Evolutionary conservation across 23 tunicate genomes (phyloP).

Genomic region (Phallusia fumigata): DNA sequence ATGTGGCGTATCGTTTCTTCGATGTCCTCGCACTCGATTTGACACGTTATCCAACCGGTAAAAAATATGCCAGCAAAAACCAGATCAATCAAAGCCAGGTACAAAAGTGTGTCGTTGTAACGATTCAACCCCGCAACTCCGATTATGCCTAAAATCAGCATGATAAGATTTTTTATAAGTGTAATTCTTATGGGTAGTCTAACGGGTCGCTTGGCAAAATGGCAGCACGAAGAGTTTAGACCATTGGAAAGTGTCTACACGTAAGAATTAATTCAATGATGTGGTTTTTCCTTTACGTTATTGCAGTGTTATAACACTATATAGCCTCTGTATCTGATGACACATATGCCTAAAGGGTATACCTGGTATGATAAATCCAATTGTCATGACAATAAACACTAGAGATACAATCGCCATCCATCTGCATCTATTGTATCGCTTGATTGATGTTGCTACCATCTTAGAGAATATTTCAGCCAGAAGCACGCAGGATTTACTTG

Average conservation of each 20-base stretch:
- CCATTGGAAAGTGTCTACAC: too few relatives aligned
- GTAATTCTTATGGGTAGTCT: too few relatives aligned
- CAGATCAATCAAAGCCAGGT: conserved; percentile 55
- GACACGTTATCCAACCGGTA: conserved; percentile 69
- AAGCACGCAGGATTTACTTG: not conserved
- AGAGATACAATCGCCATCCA: conserved; percentile 56
- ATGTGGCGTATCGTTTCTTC: conserved; percentile 21
- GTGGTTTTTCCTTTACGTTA: too few relatives aligned
- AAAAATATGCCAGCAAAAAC: conserved; percentile 71
- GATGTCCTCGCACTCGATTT: conserved; percentile 59
- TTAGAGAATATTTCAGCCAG: not conserved
- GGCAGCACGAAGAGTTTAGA: too few relatives aligned
- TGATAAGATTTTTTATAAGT: too few relatives aligned
- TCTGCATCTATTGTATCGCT: conserved; percentile 53
- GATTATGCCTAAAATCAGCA: conserved; percentile 41
- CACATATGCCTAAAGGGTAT: too few relatives aligned
- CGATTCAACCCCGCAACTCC: conserved; percentile 60
- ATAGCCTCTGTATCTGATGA: too few relatives aligned
- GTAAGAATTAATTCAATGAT: too few relatives aligned
- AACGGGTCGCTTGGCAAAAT: too few relatives aligned
- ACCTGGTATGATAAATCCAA: conserved; percentile 73
- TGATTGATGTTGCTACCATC: conserved; percentile 8
- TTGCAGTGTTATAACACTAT: too few relatives aligned
- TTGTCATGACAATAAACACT: conserved; percentile 40
- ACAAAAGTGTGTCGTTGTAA: conserved; percentile 73